These are phyloP conservation scores for Fabriciana adippe DNA, from an alignment of 2,888 invertebrate species.

Conservation along the genomic window DNA sequence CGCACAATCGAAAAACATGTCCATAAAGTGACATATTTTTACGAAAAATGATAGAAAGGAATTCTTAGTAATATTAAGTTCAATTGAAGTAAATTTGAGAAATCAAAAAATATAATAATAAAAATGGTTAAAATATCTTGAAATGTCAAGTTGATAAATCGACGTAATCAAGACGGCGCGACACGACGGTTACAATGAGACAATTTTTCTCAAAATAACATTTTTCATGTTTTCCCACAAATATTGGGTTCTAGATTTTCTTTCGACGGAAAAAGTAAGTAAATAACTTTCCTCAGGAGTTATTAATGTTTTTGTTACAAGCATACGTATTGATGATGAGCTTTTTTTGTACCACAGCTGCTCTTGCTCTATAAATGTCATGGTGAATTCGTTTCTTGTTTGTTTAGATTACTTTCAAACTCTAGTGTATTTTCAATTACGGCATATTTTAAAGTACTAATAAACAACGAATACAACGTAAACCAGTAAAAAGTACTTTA, in stretches of 20 bases:
- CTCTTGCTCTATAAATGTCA: not conserved
- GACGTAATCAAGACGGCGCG: conserved; percentile 17
- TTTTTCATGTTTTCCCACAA: conserved; percentile 20
- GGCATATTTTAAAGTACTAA: too few species aligned
- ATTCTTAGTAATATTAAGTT: too few species aligned
- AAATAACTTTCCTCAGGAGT: not conserved
- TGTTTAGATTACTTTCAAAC: too few species aligned
- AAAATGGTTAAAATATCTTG: conserved; percentile 15
- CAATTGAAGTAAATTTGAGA: not conserved
- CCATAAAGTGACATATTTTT: too few species aligned
- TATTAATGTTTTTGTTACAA: too few species aligned
- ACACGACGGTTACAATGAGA: conserved; percentile 9
- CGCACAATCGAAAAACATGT: too few species aligned
- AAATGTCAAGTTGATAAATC: conserved; percentile 25
- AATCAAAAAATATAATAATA: conserved; percentile 4
- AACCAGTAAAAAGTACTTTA: not conserved
- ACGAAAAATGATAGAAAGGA: too few species aligned
- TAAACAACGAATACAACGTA: not conserved
- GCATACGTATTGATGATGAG: too few species aligned
- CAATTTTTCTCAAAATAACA: conserved; percentile 17
- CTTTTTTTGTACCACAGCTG: too few species aligned
- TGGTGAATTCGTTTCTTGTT: not conserved
- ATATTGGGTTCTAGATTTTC: conserved; percentile 13
- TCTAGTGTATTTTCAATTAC: too few species aligned
- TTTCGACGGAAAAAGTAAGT: not conserved